Percentiles rank a stretch among this genome's conserved stretches.
Conservation (phyloP, 2,888 invertebrate genomes). For the Brenthis ino region DNA sequence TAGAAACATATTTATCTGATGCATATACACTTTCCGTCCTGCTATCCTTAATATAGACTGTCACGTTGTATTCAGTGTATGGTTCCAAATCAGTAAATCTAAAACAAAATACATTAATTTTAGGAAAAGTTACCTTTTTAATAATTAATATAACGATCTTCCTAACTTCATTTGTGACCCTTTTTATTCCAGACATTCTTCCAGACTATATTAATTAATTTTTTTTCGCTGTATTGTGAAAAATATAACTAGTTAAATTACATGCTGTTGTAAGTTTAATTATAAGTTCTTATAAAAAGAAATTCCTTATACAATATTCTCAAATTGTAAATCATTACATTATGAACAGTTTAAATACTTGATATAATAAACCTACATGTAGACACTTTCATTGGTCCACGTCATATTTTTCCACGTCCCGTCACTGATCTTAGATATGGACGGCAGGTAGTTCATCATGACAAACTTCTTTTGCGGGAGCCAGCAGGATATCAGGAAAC, state of each 20-base stretch:
- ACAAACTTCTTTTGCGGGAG: slow-evolving; percentile 70
- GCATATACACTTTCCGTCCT: slow-evolving; percentile 83
- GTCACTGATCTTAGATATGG: slow-evolving; percentile 80
- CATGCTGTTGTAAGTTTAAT: too few relatives aligned
- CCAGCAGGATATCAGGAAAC: slow-evolving; percentile 86
- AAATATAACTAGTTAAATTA: background rate
- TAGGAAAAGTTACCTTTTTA: background rate
- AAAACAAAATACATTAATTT: slow-evolving; percentile 27
- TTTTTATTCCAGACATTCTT: too few relatives aligned
- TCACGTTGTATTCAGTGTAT: slow-evolving; percentile 89
- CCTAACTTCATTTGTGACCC: too few relatives aligned
- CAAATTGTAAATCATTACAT: too few relatives aligned
- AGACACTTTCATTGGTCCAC: slow-evolving; percentile 84
- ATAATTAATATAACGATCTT: background rate
- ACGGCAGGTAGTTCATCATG: slow-evolving; percentile 85
- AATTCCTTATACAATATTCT: too few relatives aligned
- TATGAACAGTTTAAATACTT: too few relatives aligned
- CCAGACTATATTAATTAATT: too few relatives aligned
- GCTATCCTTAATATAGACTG: slow-evolving; percentile 86
- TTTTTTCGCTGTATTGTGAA: background rate
- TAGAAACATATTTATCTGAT: slow-evolving; percentile 84
- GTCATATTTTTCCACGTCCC: slow-evolving; percentile 80
- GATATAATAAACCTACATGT: slow-evolving; percentile 52
- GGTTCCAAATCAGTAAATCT: slow-evolving; percentile 85
- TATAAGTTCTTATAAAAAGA: too few relatives aligned